Base-by-base conservation (phyloP, 2,797 vertebrate genomes). In the Acanthornis magna region DNA sequence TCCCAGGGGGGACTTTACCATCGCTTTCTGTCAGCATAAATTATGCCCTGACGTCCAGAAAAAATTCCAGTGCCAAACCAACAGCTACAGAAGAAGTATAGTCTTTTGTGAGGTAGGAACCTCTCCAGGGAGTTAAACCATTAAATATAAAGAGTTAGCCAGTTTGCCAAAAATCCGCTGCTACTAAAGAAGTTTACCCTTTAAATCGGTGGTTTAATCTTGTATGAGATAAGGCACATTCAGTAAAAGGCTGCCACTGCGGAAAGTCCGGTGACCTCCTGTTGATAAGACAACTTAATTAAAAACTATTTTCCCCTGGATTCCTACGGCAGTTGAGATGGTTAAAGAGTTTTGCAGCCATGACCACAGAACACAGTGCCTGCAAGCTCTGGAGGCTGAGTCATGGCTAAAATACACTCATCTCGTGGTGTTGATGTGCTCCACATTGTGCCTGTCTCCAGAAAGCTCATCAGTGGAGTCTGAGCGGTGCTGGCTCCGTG, bases 221-320 rank as follows among this genome's bases (percentile, higher is more conserved):
- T 25, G 15, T 3, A 20, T 17, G 53, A 94, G 61, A 87, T 86
- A 87, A 94, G 51, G 45, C 18, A 34, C 43, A 73, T 43, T 25
- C 84, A 78, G 75, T 61, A 70, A 93, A 91, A 80, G 29, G 47
- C 11, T 82, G 32, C 60, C 55, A 68, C 75, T 34, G 6, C 2
- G 2, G 60, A 91, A 93, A 91, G 51, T 17, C 84, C 91, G 61
- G 80, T 92, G 83, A 91, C 73, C 65, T 92, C 53, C 51, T 71
- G 22, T 58, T 94, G 51, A 61, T 79, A 75, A 95, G 90, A 88
- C n/a, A 84, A 61, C 65, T 93, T 95, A 90, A 94, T 89, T 94
- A 45, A 88, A 79, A 87, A 72, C 32, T 85, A 20, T 93, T 61
- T 93, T 91, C 58, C 77, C 87, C 58, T 79, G 50, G n/a, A 82